Percentiles rank a stretch among this genome's conserved stretches.
Conservation (phyloP, 1,140 invertebrate species). For the Tetranychus cinnabarinus region DNA sequence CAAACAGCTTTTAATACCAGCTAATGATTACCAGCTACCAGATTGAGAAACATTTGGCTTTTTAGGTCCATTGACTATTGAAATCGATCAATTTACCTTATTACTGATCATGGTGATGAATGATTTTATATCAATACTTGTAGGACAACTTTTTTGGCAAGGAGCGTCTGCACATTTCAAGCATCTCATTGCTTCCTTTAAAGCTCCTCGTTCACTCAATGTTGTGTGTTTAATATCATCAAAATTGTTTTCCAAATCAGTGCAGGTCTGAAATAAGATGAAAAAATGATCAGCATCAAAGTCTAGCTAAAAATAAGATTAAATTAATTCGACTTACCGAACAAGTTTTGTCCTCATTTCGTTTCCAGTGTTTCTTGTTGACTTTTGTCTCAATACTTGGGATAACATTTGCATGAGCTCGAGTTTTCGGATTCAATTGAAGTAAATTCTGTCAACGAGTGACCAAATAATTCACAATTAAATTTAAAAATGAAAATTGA, state of each 20-base stretch:
- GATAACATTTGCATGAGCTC: slow-evolving; percentile 41
- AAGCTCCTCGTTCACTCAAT: slow-evolving; percentile 69
- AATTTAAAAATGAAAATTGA: background rate
- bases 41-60: background rate
- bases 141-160: slow-evolving; percentile 94
- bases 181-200: slow-evolving; percentile 69
- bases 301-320: background rate
- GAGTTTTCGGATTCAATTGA: slow-evolving; percentile 54
- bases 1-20: background rate
- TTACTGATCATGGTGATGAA: slow-evolving; percentile 92
- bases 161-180: slow-evolving; percentile 94
- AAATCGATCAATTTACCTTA: slow-evolving; percentile 33
- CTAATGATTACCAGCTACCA: background rate
- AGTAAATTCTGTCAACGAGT: slow-evolving; percentile 44
- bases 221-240: slow-evolving; percentile 94
- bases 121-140: slow-evolving; percentile 82
- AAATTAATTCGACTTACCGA: slow-evolving; percentile 31
- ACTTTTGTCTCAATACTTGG: slow-evolving; percentile 59
- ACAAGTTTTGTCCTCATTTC: slow-evolving; percentile 64
- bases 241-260: slow-evolving; percentile 62
- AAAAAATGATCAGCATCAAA: background rate
- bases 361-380: slow-evolving; percentile 80
- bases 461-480: background rate
- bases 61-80: background rate
- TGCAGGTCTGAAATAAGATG: slow-evolving; percentile 30